Conservation (phyloP, 2,113 vertebrate genomes). For the Azemiops feae region DNA sequence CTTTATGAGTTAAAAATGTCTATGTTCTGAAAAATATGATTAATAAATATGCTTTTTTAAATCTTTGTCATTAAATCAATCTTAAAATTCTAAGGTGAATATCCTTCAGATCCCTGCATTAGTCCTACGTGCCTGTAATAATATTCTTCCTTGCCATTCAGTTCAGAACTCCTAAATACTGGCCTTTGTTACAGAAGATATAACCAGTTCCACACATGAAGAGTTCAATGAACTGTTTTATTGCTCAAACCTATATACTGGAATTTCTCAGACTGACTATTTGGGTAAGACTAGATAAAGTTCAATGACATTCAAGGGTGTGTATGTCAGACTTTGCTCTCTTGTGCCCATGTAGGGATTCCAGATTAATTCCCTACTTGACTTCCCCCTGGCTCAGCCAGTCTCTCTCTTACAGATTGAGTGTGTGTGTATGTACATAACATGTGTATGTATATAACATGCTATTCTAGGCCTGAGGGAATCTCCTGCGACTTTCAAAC, state of each 20-base stretch:
- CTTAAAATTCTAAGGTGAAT: background rate
- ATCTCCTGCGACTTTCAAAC: background rate
- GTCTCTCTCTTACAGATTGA: too few species aligned
- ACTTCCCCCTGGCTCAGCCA: too few species aligned
- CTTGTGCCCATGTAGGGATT: too few species aligned
- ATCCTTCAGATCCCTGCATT: conserved; percentile 14
- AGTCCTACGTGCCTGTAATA: background rate
- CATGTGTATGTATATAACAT: background rate
- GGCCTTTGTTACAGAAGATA: background rate
- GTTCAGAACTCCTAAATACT: background rate
- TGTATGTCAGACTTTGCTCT: too few species aligned
- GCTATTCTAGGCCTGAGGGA: background rate
- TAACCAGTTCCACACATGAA: background rate
- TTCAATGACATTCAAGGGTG: too few species aligned
- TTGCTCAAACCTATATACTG: background rate
- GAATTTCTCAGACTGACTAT: too few species aligned
- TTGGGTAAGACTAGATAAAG: too few species aligned
- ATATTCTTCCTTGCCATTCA: background rate
- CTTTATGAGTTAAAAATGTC: background rate
- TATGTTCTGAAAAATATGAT: conserved; percentile 1
- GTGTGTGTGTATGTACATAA: too few species aligned
- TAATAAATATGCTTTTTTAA: conserved; percentile 32
- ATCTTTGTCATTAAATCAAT: conserved; percentile 23
- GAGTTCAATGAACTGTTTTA: background rate
- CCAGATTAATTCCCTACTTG: too few species aligned